These are phyloP conservation scores for Cephus runcator DNA, from an alignment of 2,888 invertebrate genomes.

Conservation along the genomic window DNA sequence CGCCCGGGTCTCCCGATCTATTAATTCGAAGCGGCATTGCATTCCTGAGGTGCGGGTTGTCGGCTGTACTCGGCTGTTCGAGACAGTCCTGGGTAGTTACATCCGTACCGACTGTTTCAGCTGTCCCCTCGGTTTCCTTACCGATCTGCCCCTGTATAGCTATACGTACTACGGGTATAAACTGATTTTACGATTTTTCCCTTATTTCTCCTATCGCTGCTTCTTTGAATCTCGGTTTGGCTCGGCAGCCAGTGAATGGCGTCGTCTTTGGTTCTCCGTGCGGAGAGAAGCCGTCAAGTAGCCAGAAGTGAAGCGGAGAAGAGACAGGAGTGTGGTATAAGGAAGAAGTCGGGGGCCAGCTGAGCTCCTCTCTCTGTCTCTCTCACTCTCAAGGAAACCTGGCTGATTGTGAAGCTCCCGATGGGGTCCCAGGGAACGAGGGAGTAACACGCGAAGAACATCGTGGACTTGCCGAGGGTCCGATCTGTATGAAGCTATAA, in stretches of 20 bases:
- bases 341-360: background rate
- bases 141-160: background rate
- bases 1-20: constrained; percentile 62
- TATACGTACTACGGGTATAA: background rate
- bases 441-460: background rate
- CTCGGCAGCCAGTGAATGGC: background rate
- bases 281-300: background rate
- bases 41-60: constrained; percentile 54
- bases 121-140: background rate
- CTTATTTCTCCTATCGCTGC: constrained; percentile 36
- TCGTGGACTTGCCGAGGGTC: constrained; percentile 18
- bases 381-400: background rate
- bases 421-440: background rate
- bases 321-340: background rate
- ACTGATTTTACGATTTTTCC: constrained; percentile 30
- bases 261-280: background rate
- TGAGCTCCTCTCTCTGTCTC: background rate
- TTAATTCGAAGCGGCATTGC: constrained; percentile 61
- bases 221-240: constrained; percentile 9
- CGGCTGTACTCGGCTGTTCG: constrained; percentile 44
- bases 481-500: constrained; percentile 55
- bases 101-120: background rate
- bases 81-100: background rate
- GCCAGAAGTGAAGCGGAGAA: background rate
- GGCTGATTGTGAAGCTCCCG: background rate